These are phyloP conservation scores for Meloidogyne exigua DNA, from an alignment of 1,140 invertebrate genomes.

Conservation along the genomic window DNA sequence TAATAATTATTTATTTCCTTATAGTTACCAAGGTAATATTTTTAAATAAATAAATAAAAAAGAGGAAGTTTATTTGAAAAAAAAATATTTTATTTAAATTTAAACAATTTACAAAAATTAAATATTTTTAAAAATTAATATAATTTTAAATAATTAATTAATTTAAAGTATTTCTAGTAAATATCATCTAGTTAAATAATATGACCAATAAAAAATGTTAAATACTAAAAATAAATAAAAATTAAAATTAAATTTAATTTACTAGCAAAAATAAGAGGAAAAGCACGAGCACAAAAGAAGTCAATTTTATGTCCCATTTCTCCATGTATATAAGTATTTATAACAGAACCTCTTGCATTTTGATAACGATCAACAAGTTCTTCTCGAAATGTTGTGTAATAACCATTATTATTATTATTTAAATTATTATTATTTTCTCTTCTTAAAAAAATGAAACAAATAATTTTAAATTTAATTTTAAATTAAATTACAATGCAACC, in stretches of 20 bases:
- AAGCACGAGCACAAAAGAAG: constrained; percentile 42
- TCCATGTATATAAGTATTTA: constrained; percentile 37
- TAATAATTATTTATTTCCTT: not conserved
- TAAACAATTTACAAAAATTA: not conserved
- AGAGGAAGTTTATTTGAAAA: no score
- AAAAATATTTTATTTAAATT: no score
- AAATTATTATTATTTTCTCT: not conserved
- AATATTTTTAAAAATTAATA: not conserved
- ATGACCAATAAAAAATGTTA: constrained; percentile 47
- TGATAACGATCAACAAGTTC: constrained; percentile 19
- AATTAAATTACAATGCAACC: constrained; percentile 44
- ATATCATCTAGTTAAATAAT: constrained; percentile 42
- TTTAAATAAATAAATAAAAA: not conserved
- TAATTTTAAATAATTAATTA: no score
- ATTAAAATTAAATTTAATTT: not conserved
- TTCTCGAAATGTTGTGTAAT: constrained; percentile 20
- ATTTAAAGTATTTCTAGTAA: no score
- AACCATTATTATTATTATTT: constrained; percentile 14
- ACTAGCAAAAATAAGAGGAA: constrained; percentile 50
- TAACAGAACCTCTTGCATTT: constrained; percentile 4
- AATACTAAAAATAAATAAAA: constrained; percentile 28
- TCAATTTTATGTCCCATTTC: constrained; percentile 51
- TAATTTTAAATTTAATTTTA: not conserved
- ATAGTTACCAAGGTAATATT: not conserved
- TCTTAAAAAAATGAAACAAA: not conserved